These are phyloP conservation scores for Proteles cristata DNA, from an alignment of 2,113 vertebrate species.

Conservation along the genomic window DNA sequence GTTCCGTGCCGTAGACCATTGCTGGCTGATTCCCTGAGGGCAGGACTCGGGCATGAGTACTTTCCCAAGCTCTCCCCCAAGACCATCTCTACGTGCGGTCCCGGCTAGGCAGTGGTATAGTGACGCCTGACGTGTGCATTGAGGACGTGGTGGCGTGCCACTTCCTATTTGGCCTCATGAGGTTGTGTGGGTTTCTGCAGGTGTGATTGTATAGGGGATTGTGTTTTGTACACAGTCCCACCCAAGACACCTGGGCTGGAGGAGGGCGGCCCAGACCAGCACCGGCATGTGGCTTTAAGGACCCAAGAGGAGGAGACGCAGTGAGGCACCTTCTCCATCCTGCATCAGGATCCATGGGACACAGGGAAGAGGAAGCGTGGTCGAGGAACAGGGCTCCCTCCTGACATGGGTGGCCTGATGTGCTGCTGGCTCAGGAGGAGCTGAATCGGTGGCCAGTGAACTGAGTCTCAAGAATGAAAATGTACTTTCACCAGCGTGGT, in stretches of 20 bases:
- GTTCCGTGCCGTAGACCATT: background rate
- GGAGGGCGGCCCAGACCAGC: background rate
- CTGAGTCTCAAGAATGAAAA: background rate
- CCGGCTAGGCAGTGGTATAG: background rate
- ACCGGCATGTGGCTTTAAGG: background rate
- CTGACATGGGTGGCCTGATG: background rate
- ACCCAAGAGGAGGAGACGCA: background rate
- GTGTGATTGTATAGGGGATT: background rate
- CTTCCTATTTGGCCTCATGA: background rate
- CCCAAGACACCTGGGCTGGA: background rate
- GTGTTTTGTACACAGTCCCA: background rate
- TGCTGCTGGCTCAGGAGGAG: background rate
- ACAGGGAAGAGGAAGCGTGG: background rate
- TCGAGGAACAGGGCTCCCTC: background rate
- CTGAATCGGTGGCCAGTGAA: background rate
- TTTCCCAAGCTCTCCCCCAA: background rate
- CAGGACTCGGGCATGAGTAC: background rate
- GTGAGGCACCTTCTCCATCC: background rate
- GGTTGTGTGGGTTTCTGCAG: background rate
- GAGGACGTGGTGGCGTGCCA: background rate
- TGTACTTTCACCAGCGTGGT: background rate
- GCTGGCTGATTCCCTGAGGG: background rate
- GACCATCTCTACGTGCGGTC: fast-evolving
- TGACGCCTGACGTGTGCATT: background rate
- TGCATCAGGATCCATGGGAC: background rate